phyloP scores from a whole-genome alignment of 2,888 invertebrate species.

The Stenoptilia bipunctidactyla region DNA sequence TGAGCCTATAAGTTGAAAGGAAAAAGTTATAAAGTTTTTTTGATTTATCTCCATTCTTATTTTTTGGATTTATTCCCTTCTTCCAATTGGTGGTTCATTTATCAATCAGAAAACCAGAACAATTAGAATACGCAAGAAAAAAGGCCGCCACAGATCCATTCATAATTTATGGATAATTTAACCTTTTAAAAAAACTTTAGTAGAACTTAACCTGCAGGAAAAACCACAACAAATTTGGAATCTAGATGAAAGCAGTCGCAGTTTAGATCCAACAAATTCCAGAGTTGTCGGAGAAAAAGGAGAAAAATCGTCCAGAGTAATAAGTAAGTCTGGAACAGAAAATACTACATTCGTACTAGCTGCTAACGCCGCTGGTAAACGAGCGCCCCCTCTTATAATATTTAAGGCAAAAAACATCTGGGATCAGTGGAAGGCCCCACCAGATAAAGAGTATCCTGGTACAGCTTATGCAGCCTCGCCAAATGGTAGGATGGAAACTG shows the following conservation, averaged over 20 bases:
- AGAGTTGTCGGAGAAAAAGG: slow-evolving; percentile 6
- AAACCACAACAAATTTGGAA: slow-evolving; percentile 5
- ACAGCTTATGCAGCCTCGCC: slow-evolving; percentile 8
- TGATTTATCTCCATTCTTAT: no score
- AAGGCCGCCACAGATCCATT: no score
- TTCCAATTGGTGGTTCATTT: no score
- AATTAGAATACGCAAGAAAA: no score
- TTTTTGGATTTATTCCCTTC: no score
- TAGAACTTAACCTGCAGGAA: no score
- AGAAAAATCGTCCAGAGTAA: slow-evolving; percentile 5
- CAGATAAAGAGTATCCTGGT: slow-evolving; percentile 4
- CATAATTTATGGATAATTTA: no score
- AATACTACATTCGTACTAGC: neutral
- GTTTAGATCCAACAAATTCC: slow-evolving; percentile 5
- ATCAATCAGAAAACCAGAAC: no score
- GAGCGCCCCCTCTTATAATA: neutral
- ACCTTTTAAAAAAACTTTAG: no score
- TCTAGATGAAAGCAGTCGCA: slow-evolving; percentile 6
- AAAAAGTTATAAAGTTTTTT: no score
- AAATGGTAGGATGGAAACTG: slow-evolving; percentile 16
- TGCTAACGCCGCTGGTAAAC: neutral
- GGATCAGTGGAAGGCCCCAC: slow-evolving; percentile 12
- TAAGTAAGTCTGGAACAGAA: slow-evolving; percentile 1
- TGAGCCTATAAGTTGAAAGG: no score
- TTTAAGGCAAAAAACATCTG: slow-evolving; percentile 2